Evolutionary conservation across 2,797 vertebrate species (phyloP).

Genomic region (Spea hammondii): DNA sequence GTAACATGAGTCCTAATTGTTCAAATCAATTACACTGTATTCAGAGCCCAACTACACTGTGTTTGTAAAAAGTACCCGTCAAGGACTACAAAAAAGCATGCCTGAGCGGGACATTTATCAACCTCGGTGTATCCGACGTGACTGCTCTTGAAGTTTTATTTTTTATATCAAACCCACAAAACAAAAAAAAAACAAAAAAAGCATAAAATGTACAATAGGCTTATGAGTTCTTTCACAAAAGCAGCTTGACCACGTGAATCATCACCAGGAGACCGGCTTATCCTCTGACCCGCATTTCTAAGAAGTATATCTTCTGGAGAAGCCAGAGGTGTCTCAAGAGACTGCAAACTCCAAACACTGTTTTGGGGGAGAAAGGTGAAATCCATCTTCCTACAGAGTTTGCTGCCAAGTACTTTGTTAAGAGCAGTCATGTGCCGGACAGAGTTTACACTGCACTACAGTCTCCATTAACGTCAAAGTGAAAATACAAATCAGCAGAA

Average conservation of each 20-base stretch:
- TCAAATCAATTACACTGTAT: too few species aligned
- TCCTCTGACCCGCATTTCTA: conserved; percentile 31
- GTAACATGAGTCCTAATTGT: too few species aligned
- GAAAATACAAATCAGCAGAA: not conserved
- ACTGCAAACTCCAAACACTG: conserved; percentile 29
- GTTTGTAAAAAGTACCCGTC: too few species aligned
- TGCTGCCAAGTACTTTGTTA: conserved; percentile 24
- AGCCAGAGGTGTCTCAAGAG: conserved; percentile 39
- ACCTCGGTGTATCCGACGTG: not conserved
- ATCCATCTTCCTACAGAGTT: conserved; percentile 3
- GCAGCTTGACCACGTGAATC: not conserved
- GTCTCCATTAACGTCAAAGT: not conserved
- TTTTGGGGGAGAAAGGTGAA: conserved; percentile 10
- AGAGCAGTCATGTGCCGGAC: not conserved
- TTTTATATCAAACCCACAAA: not conserved
- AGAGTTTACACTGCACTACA: not conserved
- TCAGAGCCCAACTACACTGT: too few species aligned
- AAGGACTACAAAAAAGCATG: too few species aligned
- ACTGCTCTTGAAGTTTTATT: not conserved
- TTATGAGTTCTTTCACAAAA: not conserved
- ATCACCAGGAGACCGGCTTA: conserved; percentile 9
- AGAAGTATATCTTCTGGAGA: conserved; percentile 54
- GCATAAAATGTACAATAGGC: not conserved
- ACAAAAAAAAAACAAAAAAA: not conserved
- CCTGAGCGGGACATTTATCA: too few species aligned